Evolutionary conservation across 1,140 invertebrate genomes (phyloP), one percentile per base, ranked within the genome.

Genomic region (Wasmannia auropunctata): DNA sequence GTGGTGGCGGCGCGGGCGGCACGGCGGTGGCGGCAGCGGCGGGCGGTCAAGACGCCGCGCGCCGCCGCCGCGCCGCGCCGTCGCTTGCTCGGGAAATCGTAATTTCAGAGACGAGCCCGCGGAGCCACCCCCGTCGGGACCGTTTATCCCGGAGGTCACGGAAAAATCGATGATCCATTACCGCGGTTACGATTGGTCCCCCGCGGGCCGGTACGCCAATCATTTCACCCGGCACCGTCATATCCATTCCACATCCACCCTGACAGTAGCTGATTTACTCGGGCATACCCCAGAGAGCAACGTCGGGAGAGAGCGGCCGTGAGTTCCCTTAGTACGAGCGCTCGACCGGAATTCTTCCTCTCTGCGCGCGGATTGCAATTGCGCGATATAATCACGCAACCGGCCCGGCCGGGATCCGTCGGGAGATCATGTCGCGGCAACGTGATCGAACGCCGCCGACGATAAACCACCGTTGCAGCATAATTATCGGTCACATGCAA

Each of bases 111-210:
- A 62, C 54, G 62, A 28, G 25, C 25, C 43, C 43, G 19, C 25
- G 43, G 25, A 86, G 79, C 43, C 69, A 84, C 49, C 58, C 69
- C 76, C 75, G 49, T 62, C 22, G 63, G 80, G 58, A 54, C 19
- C 62, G 72, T 51, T 74, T 74, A 74, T 6, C 37, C 25, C 25
- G 67, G 60, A 51, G 75, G 74, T 81, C 76, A 67, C 40, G 70
- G 86, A 88, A 88, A 87, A 88, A 88, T 88, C 86, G 86, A 87
- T 86, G 86, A 84, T 87, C 87, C 87, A 76, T 88, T 88, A 75
- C 70, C 16, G 60, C 46, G 79, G 81, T 37, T 72, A 67, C 72
- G 67, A 88, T 88, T 69, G 72, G 19, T 88, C 87, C 87, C 80
- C 51, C 54, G 80, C 54, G 56, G 40, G 0, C 34, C 83, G 58